These are phyloP conservation scores for Sitta europaea DNA, from an alignment of 2,113 vertebrate genomes.

Conservation along the genomic window DNA sequence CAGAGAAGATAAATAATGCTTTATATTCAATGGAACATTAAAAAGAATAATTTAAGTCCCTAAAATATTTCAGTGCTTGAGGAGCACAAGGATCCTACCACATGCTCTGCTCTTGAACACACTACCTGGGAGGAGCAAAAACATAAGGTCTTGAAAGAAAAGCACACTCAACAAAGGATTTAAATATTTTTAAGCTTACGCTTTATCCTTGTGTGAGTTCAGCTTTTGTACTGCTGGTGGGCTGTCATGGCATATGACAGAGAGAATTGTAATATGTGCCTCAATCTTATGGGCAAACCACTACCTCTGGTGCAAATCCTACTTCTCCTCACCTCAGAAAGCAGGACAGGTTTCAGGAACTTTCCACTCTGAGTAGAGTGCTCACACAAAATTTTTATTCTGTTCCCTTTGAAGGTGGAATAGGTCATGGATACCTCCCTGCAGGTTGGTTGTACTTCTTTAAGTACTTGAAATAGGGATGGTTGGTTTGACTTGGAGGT, in stretches of 20 bases:
- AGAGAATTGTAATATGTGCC: background rate
- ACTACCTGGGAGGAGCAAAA: background rate
- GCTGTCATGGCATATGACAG: fast-evolving
- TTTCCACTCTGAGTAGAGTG: background rate
- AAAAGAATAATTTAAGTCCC: background rate
- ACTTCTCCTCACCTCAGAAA: background rate
- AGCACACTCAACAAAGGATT: background rate
- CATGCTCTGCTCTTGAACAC: background rate
- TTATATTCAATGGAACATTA: background rate
- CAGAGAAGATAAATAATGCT: background rate
- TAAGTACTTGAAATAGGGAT: background rate
- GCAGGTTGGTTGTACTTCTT: background rate
- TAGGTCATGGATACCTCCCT: background rate
- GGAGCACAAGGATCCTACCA: background rate
- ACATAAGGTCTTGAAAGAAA: background rate
- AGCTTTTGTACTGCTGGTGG: background rate
- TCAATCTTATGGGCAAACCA: background rate
- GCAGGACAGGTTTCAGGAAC: background rate
- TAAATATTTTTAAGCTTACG: background rate
- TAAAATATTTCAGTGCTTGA: background rate
- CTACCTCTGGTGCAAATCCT: background rate
- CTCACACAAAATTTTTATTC: background rate
- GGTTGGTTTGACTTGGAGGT: background rate
- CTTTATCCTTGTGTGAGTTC: background rate
- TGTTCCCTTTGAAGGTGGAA: background rate